Conservation (phyloP, 2,113 vertebrate species). For the Tamias sibiricus region DNA sequence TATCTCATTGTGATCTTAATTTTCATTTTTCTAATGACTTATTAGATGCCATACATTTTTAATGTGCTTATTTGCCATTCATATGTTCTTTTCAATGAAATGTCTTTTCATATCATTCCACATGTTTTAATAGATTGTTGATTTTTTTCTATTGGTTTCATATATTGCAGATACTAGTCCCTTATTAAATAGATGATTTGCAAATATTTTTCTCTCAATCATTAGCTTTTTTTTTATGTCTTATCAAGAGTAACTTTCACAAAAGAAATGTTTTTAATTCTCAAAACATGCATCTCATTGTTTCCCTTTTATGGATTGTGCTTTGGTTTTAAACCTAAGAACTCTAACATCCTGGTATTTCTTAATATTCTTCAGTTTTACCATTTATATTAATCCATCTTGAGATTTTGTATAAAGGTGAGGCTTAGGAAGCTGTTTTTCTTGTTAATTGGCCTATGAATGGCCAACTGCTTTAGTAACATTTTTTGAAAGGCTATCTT, state of each 20-base stretch:
- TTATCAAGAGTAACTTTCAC: too few species aligned
- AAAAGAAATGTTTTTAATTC: not conserved
- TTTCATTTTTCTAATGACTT: not conserved
- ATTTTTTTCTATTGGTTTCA: not conserved
- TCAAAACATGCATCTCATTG: not conserved
- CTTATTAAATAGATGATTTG: not conserved
- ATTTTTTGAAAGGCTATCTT: not conserved
- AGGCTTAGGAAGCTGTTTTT: not conserved
- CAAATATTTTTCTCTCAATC: not conserved
- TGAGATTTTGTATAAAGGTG: not conserved
- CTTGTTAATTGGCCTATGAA: too few species aligned
- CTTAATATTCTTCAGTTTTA: not conserved
- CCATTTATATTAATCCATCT: not conserved
- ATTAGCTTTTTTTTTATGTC: too few species aligned
- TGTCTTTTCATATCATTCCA: not conserved
- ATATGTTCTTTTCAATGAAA: not conserved
- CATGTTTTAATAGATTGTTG: not conserved
- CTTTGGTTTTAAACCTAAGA: not conserved
- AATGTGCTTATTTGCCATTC: not conserved
- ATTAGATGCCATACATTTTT: not conserved
- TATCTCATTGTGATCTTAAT: not conserved
- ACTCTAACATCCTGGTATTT: not conserved
- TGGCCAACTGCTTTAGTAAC: too few species aligned
- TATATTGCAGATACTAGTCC: not conserved
- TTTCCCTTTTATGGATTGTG: not conserved